Evolutionary conservation across 1,140 invertebrate species (phyloP).

Genomic region (Meloidogyne floridensis): DNA sequence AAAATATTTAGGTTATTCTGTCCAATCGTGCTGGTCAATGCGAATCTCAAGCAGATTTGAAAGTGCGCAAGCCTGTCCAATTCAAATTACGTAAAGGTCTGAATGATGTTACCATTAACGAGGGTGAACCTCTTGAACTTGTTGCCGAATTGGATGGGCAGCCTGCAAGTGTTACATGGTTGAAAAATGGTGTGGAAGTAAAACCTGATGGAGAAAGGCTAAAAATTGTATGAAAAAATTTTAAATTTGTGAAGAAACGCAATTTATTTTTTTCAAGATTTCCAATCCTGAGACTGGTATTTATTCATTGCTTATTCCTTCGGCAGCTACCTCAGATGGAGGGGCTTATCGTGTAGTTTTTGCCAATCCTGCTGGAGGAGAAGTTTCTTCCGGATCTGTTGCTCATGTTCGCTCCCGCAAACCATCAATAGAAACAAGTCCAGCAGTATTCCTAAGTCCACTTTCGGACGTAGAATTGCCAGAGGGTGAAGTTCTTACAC

Average conservation of each 20-base stretch:
- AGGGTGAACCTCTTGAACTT: slow-evolving; percentile 58
- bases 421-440: slow-evolving; percentile 34
- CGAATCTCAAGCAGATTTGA: slow-evolving; percentile 56
- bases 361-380: slow-evolving; percentile 59
- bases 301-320: slow-evolving; percentile 54
- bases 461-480: slow-evolving; percentile 55
- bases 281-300: slow-evolving; percentile 55
- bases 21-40: slow-evolving; percentile 59
- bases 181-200: slow-evolving; percentile 76
- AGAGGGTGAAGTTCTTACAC: slow-evolving; percentile 62
- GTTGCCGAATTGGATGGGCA: slow-evolving; percentile 54
- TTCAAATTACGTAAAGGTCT: slow-evolving; percentile 60
- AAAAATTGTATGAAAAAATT: slow-evolving; percentile 14
- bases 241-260: slow-evolving; percentile 12
- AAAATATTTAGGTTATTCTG: slow-evolving; percentile 54
- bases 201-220: slow-evolving; percentile 75
- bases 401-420: slow-evolving; percentile 58
- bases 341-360: slow-evolving; percentile 64
- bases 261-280: slow-evolving; percentile 13
- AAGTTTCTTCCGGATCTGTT: slow-evolving; percentile 60
- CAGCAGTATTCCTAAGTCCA: slow-evolving; percentile 57
- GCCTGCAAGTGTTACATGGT: slow-evolving; percentile 58
- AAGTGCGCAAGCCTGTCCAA: slow-evolving; percentile 54
- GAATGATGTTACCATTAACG: slow-evolving; percentile 57
- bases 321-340: slow-evolving; percentile 51